A percentile compares a stretch with the other conserved stretches of the same genome.
Conservation (phyloP, 2,888 invertebrate genomes). For the Drosophila basisetae region DNA sequence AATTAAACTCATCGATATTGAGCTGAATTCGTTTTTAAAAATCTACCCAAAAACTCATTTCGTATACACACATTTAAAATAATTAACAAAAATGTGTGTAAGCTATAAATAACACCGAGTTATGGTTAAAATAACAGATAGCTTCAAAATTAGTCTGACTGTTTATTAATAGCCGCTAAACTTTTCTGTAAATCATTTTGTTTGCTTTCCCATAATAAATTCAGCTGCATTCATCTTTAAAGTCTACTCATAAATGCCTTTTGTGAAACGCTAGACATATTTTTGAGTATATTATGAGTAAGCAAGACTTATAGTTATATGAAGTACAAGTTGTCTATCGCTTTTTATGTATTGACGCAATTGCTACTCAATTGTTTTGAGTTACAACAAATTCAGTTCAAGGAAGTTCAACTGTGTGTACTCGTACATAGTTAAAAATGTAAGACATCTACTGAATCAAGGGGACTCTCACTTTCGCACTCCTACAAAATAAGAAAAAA, state of each 20-base stretch:
- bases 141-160: not conserved
- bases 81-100: not conserved
- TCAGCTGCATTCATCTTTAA: not conserved
- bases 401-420: not conserved
- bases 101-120: not conserved
- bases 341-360: not conserved
- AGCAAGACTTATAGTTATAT: not conserved
- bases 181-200: not conserved
- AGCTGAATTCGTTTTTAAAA: not conserved
- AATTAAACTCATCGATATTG: not conserved
- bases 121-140: not conserved
- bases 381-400: not conserved
- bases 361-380: not conserved
- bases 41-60: not conserved
- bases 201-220: not conserved
- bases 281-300: not conserved
- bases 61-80: not conserved
- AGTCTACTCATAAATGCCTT: no score
- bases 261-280: not conserved
- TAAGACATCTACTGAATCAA: not conserved
- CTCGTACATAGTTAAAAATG: not conserved
- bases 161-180: not conserved
- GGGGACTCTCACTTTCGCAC: conserved; percentile 30
- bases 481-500: not conserved
- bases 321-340: not conserved